phyloP scores from a whole-genome alignment of 2,888 invertebrate genomes.

The Cheilosia soror region DNA sequence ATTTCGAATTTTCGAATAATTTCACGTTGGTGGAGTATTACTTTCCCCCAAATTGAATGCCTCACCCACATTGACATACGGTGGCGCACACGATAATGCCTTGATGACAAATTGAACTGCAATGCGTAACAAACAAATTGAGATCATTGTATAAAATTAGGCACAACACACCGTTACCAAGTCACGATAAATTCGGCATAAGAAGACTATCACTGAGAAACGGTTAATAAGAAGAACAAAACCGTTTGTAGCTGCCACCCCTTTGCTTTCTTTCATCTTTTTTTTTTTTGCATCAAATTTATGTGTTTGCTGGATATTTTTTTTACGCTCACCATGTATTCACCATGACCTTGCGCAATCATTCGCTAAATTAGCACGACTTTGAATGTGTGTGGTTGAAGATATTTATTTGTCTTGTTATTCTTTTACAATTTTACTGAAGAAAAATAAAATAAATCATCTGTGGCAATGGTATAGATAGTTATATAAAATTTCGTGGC shows the following conservation, averaged over 20 bases:
- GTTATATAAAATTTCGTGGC: background rate
- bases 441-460: conserved; percentile 15
- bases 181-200: conserved; percentile 15
- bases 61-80: conserved; percentile 41
- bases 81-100: conserved; percentile 9
- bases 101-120: conserved; percentile 58
- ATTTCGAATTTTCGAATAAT: conserved; percentile 32
- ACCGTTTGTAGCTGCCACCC: background rate
- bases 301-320: conserved; percentile 16
- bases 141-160: conserved; percentile 40
- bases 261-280: conserved; percentile 5
- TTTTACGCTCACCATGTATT: background rate
- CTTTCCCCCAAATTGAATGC: conserved; percentile 8
- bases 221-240: background rate
- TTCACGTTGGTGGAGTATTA: conserved; percentile 20
- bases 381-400: conserved; percentile 9
- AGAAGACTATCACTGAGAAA: background rate
- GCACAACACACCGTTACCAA: conserved; percentile 30
- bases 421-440: background rate
- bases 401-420: background rate
- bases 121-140: conserved; percentile 60
- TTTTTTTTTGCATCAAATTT: conserved; percentile 18
- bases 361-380: conserved; percentile 34
- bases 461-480: conserved; percentile 2
- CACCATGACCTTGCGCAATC: conserved; percentile 57